Conservation (phyloP, 2,113 vertebrate species). For the Lycaon pictus region DNA sequence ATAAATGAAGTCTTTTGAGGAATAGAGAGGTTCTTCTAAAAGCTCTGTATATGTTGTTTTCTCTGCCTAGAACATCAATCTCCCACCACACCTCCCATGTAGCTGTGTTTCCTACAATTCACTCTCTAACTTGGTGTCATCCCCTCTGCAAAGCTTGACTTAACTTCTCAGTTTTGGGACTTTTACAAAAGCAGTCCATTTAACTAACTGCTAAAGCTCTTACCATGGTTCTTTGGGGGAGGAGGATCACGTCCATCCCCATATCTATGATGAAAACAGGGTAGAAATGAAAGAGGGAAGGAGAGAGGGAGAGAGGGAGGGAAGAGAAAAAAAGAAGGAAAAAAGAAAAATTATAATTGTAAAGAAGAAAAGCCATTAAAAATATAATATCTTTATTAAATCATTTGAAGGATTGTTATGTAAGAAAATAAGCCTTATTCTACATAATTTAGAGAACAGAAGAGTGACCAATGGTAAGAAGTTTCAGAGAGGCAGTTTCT, state of each 20-base stretch:
- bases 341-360: not conserved
- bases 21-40: not conserved
- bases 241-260: not conserved
- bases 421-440: not conserved
- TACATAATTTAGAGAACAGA: not conserved
- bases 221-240: not conserved
- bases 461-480: not conserved
- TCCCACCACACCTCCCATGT: not conserved
- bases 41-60: not conserved
- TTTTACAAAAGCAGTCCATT: not conserved
- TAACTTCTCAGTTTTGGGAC: not conserved
- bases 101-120: not conserved
- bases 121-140: not conserved
- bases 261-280: not conserved
- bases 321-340: not conserved
- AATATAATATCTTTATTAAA: not conserved
- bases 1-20: not conserved
- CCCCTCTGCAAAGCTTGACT: not conserved
- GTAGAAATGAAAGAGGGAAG: not conserved
- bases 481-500: not conserved
- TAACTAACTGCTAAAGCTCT: not conserved
- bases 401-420: not conserved
- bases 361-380: not conserved
- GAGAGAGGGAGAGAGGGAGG: not conserved
- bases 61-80: not conserved